phyloP scores from a whole-genome alignment of 2,888 invertebrate genomes.

The Melanophora roralis region DNA sequence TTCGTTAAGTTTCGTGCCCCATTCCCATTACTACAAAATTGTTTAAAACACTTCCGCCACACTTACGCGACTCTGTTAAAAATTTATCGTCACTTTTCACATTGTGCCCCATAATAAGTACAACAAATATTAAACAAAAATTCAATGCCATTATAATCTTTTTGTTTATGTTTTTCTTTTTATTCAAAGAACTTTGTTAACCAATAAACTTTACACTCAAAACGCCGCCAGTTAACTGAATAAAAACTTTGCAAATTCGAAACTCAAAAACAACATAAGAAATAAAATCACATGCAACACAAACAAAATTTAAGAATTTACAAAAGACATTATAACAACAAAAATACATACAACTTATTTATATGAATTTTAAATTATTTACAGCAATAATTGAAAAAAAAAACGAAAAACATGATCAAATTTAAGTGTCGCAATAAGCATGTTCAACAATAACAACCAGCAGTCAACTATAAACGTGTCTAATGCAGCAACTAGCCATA shows the following conservation, averaged over 20 bases:
- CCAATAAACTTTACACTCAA: constrained; percentile 43
- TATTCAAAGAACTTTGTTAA: constrained; percentile 21
- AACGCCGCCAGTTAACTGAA: constrained; percentile 55
- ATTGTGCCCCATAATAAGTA: constrained; percentile 1
- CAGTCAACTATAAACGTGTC: background rate
- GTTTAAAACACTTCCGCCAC: constrained; percentile 74
- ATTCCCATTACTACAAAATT: too few relatives aligned
- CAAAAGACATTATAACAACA: background rate
- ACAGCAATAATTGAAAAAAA: background rate
- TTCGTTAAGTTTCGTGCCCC: too few relatives aligned
- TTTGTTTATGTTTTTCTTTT: background rate
- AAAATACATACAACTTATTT: background rate
- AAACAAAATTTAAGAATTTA: constrained; percentile 37
- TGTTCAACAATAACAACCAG: constrained; percentile 9
- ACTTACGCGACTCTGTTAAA: constrained; percentile 75
- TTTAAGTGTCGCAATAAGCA: constrained; percentile 57
- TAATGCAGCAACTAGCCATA: background rate
- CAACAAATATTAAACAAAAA: background rate
- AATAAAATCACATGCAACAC: background rate
- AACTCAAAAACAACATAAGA: constrained; percentile 8
- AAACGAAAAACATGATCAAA: constrained; percentile 30
- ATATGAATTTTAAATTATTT: background rate
- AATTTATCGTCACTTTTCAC: constrained; percentile 67
- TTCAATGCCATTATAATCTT: constrained; percentile 38
- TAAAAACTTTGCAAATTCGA: background rate